Base-by-base conservation (phyloP, 2,888 invertebrate genomes). In the Lycophotia porphyrea region DNA sequence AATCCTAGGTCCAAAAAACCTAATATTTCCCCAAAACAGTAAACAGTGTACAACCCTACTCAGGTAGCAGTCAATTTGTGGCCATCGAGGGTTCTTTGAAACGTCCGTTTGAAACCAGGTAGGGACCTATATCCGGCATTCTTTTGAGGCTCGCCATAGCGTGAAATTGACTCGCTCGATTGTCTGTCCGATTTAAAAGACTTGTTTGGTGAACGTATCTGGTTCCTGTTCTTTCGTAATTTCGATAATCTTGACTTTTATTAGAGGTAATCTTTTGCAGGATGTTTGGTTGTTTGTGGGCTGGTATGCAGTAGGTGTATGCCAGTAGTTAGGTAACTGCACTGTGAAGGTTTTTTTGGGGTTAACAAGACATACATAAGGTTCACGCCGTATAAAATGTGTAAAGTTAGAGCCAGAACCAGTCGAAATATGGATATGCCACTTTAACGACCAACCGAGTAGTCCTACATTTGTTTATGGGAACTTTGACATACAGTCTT, bases 151-250 rank as follows among this genome's bases (percentile, higher is more conserved):
- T 85, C 93, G 88, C 87, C 73, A 88, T 85, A 91, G 88, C 95
- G 95, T 95, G 94, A 95, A 95, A 95, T 95, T 95, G 94, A 93
- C 91, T 94, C 91, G 89, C 86, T 86, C 92, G 93, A 94, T 94
- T 94, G 94, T 94, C 93, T 91, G 90, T 87, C 88, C 91, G 88
- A 87, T 84, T 88, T 90, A 91, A 91, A 92, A 90, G 88, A 90
- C 91, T 90, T 91, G 92, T 91, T 92, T 92, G 91, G 77, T 71
- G 83, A 81, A 71, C 81, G 71, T 49, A 52, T 34, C 71, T 74
- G 66, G 68, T 75, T 64, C 69, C 84, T 72, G 72, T 80, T 71
- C 58, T 71, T 61, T 44, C n/a, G 79, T 85, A 76, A 87, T 84
- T 84, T 85, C 60, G 74, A 84, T 85, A 83, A 84, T 82, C 84